These are phyloP conservation scores for Cosmia pyralina DNA, from an alignment of 2,888 invertebrate species.

Conservation along the genomic window DNA sequence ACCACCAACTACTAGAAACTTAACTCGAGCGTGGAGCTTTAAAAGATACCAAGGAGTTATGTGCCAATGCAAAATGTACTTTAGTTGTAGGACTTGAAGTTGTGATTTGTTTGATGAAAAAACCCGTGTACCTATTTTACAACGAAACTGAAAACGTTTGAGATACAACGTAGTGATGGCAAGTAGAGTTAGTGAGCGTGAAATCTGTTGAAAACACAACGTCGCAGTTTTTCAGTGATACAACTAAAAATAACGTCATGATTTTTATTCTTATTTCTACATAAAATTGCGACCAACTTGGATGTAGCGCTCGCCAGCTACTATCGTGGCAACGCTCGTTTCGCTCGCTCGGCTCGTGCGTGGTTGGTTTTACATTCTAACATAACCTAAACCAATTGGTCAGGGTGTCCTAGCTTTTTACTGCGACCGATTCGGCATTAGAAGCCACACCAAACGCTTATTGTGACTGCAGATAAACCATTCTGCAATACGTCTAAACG, in stretches of 20 bases:
- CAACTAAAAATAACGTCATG: slow-evolving; percentile 1
- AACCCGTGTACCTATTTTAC: slow-evolving; percentile 28
- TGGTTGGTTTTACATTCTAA: too few relatives aligned
- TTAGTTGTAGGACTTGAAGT: slow-evolving; percentile 14
- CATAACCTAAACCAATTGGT: too few relatives aligned
- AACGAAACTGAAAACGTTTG: slow-evolving; percentile 42
- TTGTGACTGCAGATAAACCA: too few relatives aligned
- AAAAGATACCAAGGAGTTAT: slow-evolving; percentile 36
- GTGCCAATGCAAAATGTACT: slow-evolving; percentile 37
- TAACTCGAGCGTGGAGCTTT: slow-evolving; percentile 37
- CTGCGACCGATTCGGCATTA: too few relatives aligned
- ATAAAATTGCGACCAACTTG: too few relatives aligned
- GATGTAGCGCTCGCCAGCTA: too few relatives aligned
- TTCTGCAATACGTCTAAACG: too few relatives aligned
- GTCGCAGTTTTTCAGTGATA: slow-evolving; percentile 26
- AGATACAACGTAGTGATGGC: slow-evolving; percentile 44
- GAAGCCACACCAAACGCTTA: too few relatives aligned
- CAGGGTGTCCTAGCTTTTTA: too few relatives aligned
- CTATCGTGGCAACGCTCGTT: too few relatives aligned
- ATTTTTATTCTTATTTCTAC: too few relatives aligned
- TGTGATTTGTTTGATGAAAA: slow-evolving; percentile 23
- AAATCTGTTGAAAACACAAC: slow-evolving; percentile 49
- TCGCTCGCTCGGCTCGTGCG: too few relatives aligned
- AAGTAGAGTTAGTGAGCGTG: slow-evolving; percentile 39
- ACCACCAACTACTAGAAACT: slow-evolving; percentile 43